Conservation (phyloP, 2,797 vertebrate species). For the Enteromius trimaculatus region DNA sequence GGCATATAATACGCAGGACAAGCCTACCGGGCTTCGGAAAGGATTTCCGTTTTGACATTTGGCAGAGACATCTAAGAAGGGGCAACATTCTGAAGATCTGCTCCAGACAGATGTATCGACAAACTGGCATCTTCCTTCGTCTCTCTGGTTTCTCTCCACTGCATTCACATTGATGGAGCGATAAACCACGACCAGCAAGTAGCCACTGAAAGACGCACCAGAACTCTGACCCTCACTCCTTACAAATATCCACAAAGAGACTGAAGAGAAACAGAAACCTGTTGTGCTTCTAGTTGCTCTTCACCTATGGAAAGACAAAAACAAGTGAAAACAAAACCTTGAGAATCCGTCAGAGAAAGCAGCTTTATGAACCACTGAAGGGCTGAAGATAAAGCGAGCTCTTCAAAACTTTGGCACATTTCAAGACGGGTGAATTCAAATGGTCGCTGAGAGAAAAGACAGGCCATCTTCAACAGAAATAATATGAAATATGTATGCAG, state of each 20-base stretch:
- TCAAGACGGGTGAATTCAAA: conserved; percentile 35
- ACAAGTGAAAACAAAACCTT: not conserved
- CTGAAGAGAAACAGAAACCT: not conserved
- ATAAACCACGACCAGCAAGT: not conserved
- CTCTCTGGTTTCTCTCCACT: not conserved
- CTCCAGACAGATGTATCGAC: conserved; percentile 28
- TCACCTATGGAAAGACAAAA: not conserved
- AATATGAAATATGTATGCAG: conserved; percentile 78
- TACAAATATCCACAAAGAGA: conserved; percentile 10
- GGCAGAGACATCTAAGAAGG: conserved; percentile 13
- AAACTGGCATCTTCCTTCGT: not conserved
- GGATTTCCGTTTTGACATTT: conserved; percentile 14
- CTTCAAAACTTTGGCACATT: not conserved
- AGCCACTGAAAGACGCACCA: not conserved
- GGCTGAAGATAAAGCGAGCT: not conserved
- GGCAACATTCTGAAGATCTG: not conserved
- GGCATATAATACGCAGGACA: not conserved
- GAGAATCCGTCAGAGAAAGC: not conserved
- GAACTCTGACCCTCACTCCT: not conserved
- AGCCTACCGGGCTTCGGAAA: not conserved
- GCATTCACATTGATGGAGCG: conserved; percentile 3
- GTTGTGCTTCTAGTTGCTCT: not conserved
- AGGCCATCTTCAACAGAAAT: conserved; percentile 66
- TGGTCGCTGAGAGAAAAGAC: conserved; percentile 1
- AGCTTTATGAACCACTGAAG: not conserved